These are phyloP conservation scores for Lepidurus arcticus DNA, from an alignment of 1,140 invertebrate genomes.

Conservation along the genomic window DNA sequence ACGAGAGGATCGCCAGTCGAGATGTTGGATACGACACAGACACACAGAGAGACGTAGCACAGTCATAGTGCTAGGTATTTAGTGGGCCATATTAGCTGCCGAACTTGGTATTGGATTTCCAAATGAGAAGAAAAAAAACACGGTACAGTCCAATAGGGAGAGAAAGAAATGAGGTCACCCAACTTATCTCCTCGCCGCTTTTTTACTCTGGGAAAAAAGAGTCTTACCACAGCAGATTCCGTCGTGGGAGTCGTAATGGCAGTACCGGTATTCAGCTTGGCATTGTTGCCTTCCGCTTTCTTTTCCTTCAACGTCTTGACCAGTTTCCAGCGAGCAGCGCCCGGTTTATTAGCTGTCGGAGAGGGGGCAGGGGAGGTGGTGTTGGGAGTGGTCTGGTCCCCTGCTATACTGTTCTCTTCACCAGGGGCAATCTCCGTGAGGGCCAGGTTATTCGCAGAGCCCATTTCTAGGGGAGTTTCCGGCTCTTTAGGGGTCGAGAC, in stretches of 20 bases:
- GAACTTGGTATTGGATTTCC: no score
- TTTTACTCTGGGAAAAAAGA: neutral
- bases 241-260: neutral
- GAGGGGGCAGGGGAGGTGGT: neutral
- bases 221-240: neutral
- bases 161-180: neutral
- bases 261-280: neutral
- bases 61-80: no score
- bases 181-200: neutral
- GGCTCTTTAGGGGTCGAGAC: constrained; percentile 26
- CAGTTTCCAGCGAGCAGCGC: constrained; percentile 61
- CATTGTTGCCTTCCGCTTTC: constrained; percentile 59
- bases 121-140: no score
- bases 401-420: constrained; percentile 24
- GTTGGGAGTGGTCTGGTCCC: neutral
- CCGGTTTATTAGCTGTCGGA: constrained; percentile 46
- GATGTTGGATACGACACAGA: no score
- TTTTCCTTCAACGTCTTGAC: constrained; percentile 80
- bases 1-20: no score
- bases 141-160: no score
- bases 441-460: neutral
- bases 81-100: no score
- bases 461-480: constrained; percentile 26
- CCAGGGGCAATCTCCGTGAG: constrained; percentile 23
- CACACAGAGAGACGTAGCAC: no score